Evolutionary conservation across 2,797 vertebrate genomes (phyloP), one percentile per base, ranked within the genome.

Genomic region (Melanotaenia maccullochi): DNA sequence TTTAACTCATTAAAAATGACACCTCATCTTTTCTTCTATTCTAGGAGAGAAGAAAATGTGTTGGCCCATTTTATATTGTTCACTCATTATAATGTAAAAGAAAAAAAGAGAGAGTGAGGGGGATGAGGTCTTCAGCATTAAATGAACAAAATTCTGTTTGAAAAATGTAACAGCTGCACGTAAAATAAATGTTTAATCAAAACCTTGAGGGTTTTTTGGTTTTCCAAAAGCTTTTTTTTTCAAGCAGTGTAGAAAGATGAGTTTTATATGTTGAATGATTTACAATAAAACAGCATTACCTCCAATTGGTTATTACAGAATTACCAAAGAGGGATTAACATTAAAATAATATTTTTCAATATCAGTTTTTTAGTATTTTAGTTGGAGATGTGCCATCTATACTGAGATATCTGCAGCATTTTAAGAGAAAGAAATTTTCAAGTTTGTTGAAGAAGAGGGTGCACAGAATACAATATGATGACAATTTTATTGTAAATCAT

Each of bases 1-100:
- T 84, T 79, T 40, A 62, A 60, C 63, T 81, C 73, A 86, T 88
- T 77, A 78, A 82, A 85, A 78, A 54, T 52, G 64, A 82, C 75
- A 76, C 18, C 25, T 35, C 13, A 55, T 13, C 57, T 54, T 82
- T 75, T 85, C 30, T 82, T 83, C 61, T 74, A 33, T 9, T 78
- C 32, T 22, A 58, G 16, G 13, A 61, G 33, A 69, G 4, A 70
- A 9, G 1, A 30, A 62, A 44, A 79, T 76, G 28, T 59, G 24
- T 66, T 60, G 32, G 57, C 20, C 36, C 55, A 13, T 83, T 81
- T 75, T 70, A 84, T 74, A 65, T 66, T 68, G 60, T 68, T 72
- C 69, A 61, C 5, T 36, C 68, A 66, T 72, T 75, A 3, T 61
- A 56, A 71, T 55, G 52, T 72, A 82, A 68, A 60, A 33, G 44